Evolutionary conservation across 2,797 vertebrate genomes (phyloP), one percentile per base, ranked within the genome.

Genomic region (Crax fasciolata): DNA sequence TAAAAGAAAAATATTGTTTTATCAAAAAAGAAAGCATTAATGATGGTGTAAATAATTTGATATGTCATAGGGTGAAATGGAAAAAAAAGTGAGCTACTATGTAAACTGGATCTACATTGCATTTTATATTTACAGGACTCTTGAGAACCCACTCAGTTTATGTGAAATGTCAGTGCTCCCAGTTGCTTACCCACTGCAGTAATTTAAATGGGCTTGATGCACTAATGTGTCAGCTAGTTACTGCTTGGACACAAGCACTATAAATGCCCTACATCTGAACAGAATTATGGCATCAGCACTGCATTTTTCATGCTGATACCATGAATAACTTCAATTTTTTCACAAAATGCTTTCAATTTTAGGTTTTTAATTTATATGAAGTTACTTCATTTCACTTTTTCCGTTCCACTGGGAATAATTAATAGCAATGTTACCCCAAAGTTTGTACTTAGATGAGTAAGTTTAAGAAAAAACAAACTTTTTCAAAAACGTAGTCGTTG

Each of bases 121-220:
- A 88, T 81, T 95, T 92, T 78, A 14, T 92, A 92, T 95, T 96
- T 96, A 94, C 38, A 61, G 28, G 48, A 88, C 95, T 95, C 95
- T 61, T 82, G 95, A 94, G 96, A 90, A 70, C 13, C 38, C 44
- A 16, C 41, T 87, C 71, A 88, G 96, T 97, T 97, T 94, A 97
- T 94, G 87, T 88, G 89, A 93, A 91, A 93, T 94, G 94, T 94
- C 92, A 92, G 8, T 93, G 93, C 55, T 92, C 82, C 82, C 9
- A 2, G 73, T 90, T 93, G 39, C 66, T 93, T 82, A 88, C 67
- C 51, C 94, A 73, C 30, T 91, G 83, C 94, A 90, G 83, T 93
- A 91, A 93, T 92, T 87, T 93, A 89, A 92, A 84, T 90, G 79
- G 67, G 17, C 67, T 91, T 88, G 76, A 90, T 78, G 51, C 66